Evolutionary conservation across 2,888 invertebrate species (phyloP).

Genomic region (Tiphia femorata): DNA sequence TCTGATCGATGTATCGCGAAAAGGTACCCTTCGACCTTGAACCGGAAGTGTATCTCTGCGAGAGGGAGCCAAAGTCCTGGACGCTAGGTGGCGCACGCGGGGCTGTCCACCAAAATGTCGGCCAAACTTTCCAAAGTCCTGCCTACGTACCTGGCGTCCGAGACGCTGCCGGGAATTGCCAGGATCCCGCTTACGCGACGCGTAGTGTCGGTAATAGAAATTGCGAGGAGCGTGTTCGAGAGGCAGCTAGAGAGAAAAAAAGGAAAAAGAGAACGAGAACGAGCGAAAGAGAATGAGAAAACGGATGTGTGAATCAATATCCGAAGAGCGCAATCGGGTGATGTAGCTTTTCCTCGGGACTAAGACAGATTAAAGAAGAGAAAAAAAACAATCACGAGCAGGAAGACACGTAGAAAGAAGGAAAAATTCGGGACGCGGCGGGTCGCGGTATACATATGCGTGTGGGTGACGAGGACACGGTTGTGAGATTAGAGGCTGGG

Average conservation of each 20-base stretch:
- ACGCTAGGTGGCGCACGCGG: background rate
- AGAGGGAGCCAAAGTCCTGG: background rate
- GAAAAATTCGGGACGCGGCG: background rate
- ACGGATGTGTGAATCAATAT: no score
- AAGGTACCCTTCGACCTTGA: background rate
- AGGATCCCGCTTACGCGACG: background rate
- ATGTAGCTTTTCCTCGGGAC: no score
- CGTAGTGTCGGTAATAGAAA: no score
- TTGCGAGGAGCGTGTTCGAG: background rate
- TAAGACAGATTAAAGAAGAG: background rate
- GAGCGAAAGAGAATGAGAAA: no score
- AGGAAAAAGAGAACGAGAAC: background rate
- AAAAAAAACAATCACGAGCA: background rate
- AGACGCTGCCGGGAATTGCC: background rate
- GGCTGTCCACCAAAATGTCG: background rate
- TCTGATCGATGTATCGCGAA: constrained; percentile 53
- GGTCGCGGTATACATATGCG: no score
- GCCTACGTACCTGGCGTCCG: background rate
- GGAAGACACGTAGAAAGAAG: background rate
- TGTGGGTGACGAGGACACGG: constrained; percentile 50
- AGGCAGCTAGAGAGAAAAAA: background rate
- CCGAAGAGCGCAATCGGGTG: no score
- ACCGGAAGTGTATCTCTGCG: no score
- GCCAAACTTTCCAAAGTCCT: background rate
- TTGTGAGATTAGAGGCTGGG: constrained; percentile 49